A percentile compares a stretch with the other conserved stretches of the same genome.
Evolutionary conservation across 2,797 vertebrate species (phyloP).

Genomic region (Alectoris magna): DNA sequence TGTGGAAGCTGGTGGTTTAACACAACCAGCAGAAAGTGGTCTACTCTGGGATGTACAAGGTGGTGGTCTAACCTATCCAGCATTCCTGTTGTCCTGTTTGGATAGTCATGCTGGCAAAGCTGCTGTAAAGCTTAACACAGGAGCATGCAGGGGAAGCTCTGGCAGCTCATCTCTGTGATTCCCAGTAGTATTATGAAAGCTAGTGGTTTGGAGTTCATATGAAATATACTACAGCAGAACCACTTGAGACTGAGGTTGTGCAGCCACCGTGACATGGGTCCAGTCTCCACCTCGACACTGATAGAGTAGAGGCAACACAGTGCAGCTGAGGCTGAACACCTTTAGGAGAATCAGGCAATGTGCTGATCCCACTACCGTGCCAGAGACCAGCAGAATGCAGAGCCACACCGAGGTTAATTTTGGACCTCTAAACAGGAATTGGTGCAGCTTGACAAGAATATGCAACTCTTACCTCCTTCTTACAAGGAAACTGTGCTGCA

Average conservation of each 20-base stretch:
- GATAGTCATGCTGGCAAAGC: neutral
- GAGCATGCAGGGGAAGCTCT: neutral
- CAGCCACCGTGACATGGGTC: neutral
- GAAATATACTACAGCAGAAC: neutral
- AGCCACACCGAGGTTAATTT: neutral
- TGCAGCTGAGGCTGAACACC: neutral
- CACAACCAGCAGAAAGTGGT: neutral
- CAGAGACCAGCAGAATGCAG: neutral
- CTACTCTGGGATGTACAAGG: neutral
- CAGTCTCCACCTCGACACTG: neutral
- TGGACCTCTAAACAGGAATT: neutral
- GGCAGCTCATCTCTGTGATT: neutral
- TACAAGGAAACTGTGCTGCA: neutral
- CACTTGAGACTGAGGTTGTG: neutral
- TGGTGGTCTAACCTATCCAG: neutral
- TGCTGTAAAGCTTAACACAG: neutral
- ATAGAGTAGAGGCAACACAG: neutral
- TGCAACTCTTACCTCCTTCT: neutral
- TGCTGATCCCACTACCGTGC: neutral
- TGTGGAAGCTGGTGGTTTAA: neutral
- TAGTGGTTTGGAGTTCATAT: neutral
- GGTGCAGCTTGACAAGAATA: neutral
- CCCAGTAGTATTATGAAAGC: neutral
- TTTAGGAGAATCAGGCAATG: neutral
- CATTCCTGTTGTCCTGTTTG: rapidly evolving